Conservation (phyloP, 2,113 vertebrate genomes). For the Bujurquina vittata region DNA sequence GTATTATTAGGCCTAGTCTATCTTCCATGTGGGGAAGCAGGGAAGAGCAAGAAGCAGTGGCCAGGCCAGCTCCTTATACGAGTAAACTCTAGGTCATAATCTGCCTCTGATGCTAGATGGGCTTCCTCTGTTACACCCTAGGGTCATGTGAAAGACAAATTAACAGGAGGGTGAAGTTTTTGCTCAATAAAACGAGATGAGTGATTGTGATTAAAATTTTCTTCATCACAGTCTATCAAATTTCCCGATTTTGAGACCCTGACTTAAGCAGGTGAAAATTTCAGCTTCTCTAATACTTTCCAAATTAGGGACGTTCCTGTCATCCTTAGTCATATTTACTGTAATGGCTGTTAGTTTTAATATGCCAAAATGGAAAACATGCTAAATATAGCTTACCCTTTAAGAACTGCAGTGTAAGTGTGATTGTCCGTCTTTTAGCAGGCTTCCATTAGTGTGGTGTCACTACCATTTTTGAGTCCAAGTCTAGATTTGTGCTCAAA, state of each 20-base stretch:
- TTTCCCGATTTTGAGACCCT: not conserved
- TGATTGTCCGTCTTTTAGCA: not conserved
- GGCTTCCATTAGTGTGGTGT: not conserved
- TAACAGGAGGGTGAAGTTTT: not conserved
- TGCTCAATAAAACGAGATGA: not conserved
- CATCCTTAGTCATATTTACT: not conserved
- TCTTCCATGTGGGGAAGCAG: not conserved
- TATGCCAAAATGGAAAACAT: not conserved
- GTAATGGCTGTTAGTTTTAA: not conserved
- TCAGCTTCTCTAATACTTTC: not conserved
- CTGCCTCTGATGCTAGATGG: not conserved
- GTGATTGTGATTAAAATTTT: not conserved
- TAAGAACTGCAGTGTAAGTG: not conserved
- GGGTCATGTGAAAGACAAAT: not conserved
- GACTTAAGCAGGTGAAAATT: not conserved
- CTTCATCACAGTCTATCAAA: not conserved
- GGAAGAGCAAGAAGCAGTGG: not conserved
- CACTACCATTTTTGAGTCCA: no score
- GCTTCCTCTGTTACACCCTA: not conserved
- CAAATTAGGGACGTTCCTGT: not conserved
- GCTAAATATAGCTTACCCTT: not conserved
- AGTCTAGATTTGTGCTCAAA: no score
- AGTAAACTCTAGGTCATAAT: no score
- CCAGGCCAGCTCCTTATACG: no score
- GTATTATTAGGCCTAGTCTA: not conserved